These are phyloP conservation scores for Notodonta dromedarius DNA, from an alignment of 2,888 invertebrate genomes.

Conservation along the genomic window DNA sequence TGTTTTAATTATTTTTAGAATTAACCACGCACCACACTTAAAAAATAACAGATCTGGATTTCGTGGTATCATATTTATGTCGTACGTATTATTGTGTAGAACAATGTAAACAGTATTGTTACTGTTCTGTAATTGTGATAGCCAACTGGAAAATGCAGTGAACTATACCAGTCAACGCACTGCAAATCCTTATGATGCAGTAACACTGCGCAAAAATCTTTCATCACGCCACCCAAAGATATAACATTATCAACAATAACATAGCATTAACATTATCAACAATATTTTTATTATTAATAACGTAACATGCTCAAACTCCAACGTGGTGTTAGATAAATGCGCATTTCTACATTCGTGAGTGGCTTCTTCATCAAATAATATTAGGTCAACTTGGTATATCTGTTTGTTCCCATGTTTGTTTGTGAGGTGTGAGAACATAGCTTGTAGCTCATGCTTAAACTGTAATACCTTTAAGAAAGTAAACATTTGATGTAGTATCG, in stretches of 20 bases:
- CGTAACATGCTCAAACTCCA: background rate
- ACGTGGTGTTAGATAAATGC: background rate
- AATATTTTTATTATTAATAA: no score
- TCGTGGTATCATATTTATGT: constrained; percentile 2
- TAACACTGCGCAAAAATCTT: no score
- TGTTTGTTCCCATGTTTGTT: background rate
- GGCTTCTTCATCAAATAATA: background rate
- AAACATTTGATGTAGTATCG: no score
- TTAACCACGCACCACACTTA: background rate
- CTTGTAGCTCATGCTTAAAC: no score
- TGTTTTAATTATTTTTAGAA: constrained; percentile 3
- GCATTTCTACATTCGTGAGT: background rate
- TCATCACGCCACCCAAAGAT: no score
- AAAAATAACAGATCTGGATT: constrained; percentile 2
- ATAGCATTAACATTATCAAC: no score
- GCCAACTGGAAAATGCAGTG: no score
- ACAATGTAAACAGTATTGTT: background rate
- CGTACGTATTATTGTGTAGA: background rate
- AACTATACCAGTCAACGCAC: no score
- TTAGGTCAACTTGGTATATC: background rate
- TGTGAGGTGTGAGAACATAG: background rate
- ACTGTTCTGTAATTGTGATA: no score
- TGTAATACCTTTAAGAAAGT: no score
- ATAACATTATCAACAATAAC: no score
- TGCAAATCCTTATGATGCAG: no score